Percentiles rank a stretch among this genome's conserved stretches.
Conservation (phyloP, 2,797 vertebrate species). For the Etheostoma perlongum region DNA sequence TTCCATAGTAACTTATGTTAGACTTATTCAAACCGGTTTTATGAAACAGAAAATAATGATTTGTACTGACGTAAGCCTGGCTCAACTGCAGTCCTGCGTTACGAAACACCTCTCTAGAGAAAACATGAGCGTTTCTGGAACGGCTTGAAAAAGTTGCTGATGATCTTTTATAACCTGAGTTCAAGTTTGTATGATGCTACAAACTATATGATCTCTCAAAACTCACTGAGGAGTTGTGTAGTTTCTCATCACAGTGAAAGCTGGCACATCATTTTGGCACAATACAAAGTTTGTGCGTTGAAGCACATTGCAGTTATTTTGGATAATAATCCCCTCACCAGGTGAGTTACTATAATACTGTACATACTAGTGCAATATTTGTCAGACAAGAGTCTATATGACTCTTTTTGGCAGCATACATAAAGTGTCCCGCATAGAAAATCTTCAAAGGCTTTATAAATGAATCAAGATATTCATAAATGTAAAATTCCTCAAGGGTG, state of each 20-base stretch:
- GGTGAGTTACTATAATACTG: slow-evolving; percentile 27
- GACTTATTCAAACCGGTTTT: background rate
- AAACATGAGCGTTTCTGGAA: slow-evolving; percentile 28
- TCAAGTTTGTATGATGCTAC: slow-evolving; percentile 56
- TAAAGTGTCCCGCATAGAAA: slow-evolving; percentile 47
- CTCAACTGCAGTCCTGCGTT: background rate
- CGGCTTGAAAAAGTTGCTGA: slow-evolving; percentile 38
- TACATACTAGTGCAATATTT: slow-evolving; percentile 61
- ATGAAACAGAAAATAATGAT: background rate
- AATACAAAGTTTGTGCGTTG: slow-evolving; percentile 52
- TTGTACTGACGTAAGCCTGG: background rate
- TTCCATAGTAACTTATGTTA: background rate
- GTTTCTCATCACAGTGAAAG: slow-evolving; percentile 69
- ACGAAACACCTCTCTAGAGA: slow-evolving; percentile 22
- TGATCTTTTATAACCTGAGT: slow-evolving; percentile 69
- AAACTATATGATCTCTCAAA: slow-evolving; percentile 32
- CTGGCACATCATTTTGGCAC: slow-evolving; percentile 56
- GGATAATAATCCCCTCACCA: slow-evolving; percentile 28
- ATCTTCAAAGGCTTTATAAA: slow-evolving; percentile 41
- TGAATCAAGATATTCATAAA: slow-evolving; percentile 28
- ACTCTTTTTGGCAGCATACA: slow-evolving; percentile 61
- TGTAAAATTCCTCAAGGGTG: slow-evolving; percentile 48
- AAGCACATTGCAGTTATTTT: slow-evolving; percentile 53
- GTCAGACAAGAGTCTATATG: slow-evolving; percentile 43
- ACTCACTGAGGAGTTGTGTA: slow-evolving; percentile 35